Percentiles rank a stretch among this genome's conserved stretches.
Evolutionary conservation across 2,888 invertebrate species (phyloP).

Genomic region (Drosophila kambysellisi): DNA sequence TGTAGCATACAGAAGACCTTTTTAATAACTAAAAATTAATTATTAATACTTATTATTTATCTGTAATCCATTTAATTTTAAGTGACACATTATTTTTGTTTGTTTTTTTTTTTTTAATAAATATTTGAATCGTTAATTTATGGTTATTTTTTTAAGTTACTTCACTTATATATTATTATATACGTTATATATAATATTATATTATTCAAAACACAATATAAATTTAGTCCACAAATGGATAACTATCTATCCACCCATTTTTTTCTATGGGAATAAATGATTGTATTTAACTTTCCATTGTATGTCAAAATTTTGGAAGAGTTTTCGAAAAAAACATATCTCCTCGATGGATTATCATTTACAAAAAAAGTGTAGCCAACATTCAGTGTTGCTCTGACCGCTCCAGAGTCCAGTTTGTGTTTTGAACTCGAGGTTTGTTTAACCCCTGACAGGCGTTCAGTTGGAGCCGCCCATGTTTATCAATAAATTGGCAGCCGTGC

Average conservation of each 20-base stretch:
- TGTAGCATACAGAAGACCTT: background rate
- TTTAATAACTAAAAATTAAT: background rate
- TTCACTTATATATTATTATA: background rate
- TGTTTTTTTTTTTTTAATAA: too few species aligned
- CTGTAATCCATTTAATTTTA: too few species aligned
- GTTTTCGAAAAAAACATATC: background rate
- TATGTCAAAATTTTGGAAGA: background rate
- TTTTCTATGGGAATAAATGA: background rate
- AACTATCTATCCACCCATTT: too few species aligned
- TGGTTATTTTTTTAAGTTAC: too few species aligned
- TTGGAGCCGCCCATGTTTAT: conserved; percentile 58
- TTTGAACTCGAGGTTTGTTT: conserved; percentile 37
- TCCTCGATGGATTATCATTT: fast-evolving
- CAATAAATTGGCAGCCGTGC: conserved; percentile 71
- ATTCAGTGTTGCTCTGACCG: conserved; percentile 1
- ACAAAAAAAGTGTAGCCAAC: conserved; percentile 1
- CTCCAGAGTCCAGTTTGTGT: conserved; percentile 3
- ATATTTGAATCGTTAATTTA: too few species aligned
- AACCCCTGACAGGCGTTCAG: conserved; percentile 37
- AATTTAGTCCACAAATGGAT: too few species aligned
- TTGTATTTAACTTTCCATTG: background rate
- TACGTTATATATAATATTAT: background rate
- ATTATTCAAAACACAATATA: background rate
- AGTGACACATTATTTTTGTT: too few species aligned
- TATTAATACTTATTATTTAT: background rate